phyloP scores from a whole-genome alignment of 1,140 invertebrate genomes.

The Pseudomyrmex flavicornis region DNA sequence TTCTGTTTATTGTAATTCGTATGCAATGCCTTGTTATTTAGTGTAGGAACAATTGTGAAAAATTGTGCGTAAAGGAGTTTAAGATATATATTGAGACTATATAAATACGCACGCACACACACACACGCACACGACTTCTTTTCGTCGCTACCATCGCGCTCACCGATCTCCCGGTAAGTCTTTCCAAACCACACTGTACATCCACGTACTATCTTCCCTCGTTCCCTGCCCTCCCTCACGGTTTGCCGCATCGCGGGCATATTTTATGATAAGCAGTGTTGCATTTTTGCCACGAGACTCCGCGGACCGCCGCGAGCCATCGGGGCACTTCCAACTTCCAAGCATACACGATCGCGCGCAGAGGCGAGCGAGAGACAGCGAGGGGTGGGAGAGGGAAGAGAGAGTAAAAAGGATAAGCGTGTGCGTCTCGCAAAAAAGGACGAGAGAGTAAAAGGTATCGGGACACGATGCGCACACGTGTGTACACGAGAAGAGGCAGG shows the following conservation, averaged over 20 bases:
- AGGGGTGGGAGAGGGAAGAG: neutral
- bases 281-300: constrained; percentile 78
- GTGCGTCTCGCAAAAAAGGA: constrained; percentile 45
- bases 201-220: constrained; percentile 16
- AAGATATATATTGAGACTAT: no score
- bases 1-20: no score
- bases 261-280: constrained; percentile 85
- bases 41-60: neutral
- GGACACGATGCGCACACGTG: constrained; percentile 45
- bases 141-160: constrained; percentile 27
- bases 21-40: no score
- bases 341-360: constrained; percentile 71
- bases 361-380: constrained; percentile 16
- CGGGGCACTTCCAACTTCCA: constrained; percentile 62
- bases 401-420: constrained; percentile 64
- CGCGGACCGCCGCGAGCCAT: constrained; percentile 62
- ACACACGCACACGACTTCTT: neutral
- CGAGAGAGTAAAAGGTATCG: constrained; percentile 33
- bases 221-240: neutral
- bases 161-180: constrained; percentile 39
- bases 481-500: constrained; percentile 59
- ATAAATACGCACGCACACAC: no score
- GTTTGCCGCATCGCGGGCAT: constrained; percentile 75
- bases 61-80: neutral
- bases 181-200: constrained; percentile 51